phyloP scores from a whole-genome alignment of 2,888 invertebrate species.

The Pollenia amentaria region DNA sequence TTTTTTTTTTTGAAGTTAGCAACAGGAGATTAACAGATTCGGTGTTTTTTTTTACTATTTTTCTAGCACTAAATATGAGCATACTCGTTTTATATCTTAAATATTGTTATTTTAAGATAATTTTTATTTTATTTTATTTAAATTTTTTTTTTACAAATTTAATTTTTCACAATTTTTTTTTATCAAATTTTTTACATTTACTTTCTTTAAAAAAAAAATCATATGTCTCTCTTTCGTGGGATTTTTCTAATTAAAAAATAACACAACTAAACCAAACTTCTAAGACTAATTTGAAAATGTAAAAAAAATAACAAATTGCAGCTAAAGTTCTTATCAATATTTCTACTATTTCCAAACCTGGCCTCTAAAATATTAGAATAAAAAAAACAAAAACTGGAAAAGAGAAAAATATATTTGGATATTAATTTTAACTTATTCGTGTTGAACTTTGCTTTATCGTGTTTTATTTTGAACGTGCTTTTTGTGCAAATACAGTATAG shows the following conservation, averaged over 20 bases:
- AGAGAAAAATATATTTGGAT: slow-evolving; percentile 41
- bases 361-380: slow-evolving; percentile 59
- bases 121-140: slow-evolving; percentile 16
- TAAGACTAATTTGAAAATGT: neutral
- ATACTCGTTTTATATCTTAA: neutral
- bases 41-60: neutral
- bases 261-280: slow-evolving; percentile 12
- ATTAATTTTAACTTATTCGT: slow-evolving; percentile 29
- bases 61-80: neutral
- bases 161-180: slow-evolving; percentile 2
- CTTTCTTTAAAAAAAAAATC: slow-evolving; percentile 4
- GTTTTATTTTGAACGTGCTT: neutral
- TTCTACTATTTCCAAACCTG: slow-evolving; percentile 60
- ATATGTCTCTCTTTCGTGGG: slow-evolving; percentile 59
- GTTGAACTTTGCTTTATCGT: slow-evolving; percentile 31
- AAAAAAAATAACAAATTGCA: slow-evolving; percentile 22
- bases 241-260: slow-evolving; percentile 59
- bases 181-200: slow-evolving; percentile 27
- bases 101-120: slow-evolving; percentile 60
- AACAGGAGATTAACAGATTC: neutral
- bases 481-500: slow-evolving; percentile 32
- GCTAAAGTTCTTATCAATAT: slow-evolving; percentile 62
- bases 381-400: slow-evolving; percentile 1
- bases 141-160: neutral
- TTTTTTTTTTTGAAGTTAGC: neutral